Base-by-base conservation (phyloP, 2,888 invertebrate genomes). In the Microplitis manilae region DNA sequence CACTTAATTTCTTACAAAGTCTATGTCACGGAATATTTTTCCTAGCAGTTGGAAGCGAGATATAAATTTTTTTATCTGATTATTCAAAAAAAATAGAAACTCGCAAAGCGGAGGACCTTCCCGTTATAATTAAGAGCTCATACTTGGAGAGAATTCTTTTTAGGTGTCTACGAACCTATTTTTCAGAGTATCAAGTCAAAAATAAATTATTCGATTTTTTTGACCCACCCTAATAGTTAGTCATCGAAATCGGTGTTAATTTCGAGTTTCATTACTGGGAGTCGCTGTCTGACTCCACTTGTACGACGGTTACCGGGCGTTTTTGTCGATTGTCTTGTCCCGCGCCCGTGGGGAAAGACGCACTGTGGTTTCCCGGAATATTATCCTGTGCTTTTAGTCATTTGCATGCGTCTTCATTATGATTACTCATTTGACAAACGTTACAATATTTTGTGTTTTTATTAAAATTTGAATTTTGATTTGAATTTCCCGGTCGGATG, bases 261-360 rank as follows among this genome's bases (percentile, higher is more conserved):
- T 9, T 50, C 50, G 50, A 50, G 2, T 9, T 9, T 7, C 7
- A 7, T 50, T 50, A 50, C 50, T 50, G 8, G 6, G 50, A 50
- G 50, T 50, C 50, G 8, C 9, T 9, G 7, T 50, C 8, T 2
- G 50, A 9, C 2, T 9, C 65, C 2, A 15, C 59, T 30, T 65
- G 65, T 6, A 73, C 20, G n/a, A 17, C 8, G 6, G 6, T 65
- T n/a, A 73, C 62, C 30, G 73, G 67, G 59, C 67, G 67, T 59
- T 38, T 41, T 17, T 20, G 41, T 20, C 39, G 13, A 30, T 39
- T 39, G 65, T 73, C 64, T 40, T 50, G 38, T 64, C 64, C 40
- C 41, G 50, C 73, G 41, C 67, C 65, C 73, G 67, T 20, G 20
- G 6, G 73, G 20, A 17, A 59, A 50, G 67, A 73, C 38, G 6